These are phyloP conservation scores for Mya arenaria DNA, from an alignment of 1,140 invertebrate species.

Conservation along the genomic window DNA sequence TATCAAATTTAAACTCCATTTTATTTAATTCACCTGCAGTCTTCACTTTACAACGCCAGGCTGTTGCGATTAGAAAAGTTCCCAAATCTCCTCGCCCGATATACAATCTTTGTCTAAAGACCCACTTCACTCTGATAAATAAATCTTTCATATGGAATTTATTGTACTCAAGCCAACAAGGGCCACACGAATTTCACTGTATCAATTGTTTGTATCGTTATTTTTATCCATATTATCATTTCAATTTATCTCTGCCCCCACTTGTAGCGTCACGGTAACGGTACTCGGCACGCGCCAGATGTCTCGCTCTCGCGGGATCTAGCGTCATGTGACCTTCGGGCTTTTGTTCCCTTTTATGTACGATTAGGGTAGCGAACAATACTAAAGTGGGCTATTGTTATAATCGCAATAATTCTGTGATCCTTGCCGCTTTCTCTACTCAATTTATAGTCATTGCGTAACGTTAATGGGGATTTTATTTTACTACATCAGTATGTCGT, in stretches of 20 bases:
- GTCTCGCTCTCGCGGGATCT: conserved; percentile 52
- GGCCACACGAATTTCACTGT: conserved; percentile 23
- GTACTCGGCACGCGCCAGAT: conserved; percentile 53
- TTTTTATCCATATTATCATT: conserved; percentile 53
- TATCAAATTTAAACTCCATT: conserved; percentile 33
- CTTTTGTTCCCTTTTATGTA: conserved; percentile 31
- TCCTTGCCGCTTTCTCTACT: not conserved
- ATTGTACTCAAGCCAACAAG: conserved; percentile 16
- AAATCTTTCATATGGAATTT: conserved; percentile 46
- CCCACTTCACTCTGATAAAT: conserved; percentile 44
- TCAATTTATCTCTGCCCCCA: conserved; percentile 27
- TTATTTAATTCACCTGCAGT: conserved; percentile 37
- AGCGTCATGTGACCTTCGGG: conserved; percentile 34
- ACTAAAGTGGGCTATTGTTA: conserved; percentile 27
- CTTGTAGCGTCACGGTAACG: conserved; percentile 36
- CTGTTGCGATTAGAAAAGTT: conserved; percentile 45
- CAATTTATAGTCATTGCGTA: too few relatives aligned
- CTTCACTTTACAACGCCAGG: conserved; percentile 12
- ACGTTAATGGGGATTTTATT: too few relatives aligned
- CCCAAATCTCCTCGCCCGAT: conserved; percentile 46
- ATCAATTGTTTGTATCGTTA: conserved; percentile 35
- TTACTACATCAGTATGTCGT: too few relatives aligned
- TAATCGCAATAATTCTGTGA: not conserved
- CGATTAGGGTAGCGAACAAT: conserved; percentile 31
- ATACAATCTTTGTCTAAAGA: conserved; percentile 45